Conservation (phyloP, 2,113 vertebrate species). For the Ctenomys sociabilis region DNA sequence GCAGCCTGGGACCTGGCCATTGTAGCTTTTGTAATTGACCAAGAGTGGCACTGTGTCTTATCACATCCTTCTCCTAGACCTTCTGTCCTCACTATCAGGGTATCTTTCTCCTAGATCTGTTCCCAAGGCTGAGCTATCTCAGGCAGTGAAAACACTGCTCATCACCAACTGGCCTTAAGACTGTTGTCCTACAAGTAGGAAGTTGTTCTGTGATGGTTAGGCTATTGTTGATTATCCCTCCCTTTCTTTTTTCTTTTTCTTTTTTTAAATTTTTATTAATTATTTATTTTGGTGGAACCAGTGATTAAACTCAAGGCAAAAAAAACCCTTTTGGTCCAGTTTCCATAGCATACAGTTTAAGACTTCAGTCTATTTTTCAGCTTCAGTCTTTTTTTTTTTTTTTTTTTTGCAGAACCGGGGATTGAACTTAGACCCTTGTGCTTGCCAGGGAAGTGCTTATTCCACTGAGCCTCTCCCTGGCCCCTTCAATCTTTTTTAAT, state of each 20-base stretch:
- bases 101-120: constrained; percentile 43
- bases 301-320: no score
- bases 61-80: not conserved
- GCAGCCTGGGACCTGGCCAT: not conserved
- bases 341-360: not conserved
- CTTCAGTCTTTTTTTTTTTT: not conserved
- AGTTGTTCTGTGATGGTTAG: not conserved
- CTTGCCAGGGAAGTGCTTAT: no score
- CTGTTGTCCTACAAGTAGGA: not conserved
- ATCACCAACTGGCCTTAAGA: not conserved
- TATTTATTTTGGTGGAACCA: no score
- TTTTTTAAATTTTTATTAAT: constrained; percentile 16
- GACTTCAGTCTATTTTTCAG: not conserved
- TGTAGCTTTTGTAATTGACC: not conserved
- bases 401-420: not conserved
- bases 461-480: no score
- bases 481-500: no score
- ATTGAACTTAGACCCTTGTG: no score
- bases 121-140: constrained; percentile 29
- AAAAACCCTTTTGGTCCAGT: constrained; percentile 33
- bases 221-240: not conserved
- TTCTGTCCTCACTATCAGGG: not conserved
- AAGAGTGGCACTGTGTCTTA: not conserved
- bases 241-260: not conserved
- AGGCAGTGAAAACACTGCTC: not conserved